These are phyloP conservation scores for Nansenia antarctica DNA, from an alignment of 2,113 vertebrate genomes.

Conservation along the genomic window DNA sequence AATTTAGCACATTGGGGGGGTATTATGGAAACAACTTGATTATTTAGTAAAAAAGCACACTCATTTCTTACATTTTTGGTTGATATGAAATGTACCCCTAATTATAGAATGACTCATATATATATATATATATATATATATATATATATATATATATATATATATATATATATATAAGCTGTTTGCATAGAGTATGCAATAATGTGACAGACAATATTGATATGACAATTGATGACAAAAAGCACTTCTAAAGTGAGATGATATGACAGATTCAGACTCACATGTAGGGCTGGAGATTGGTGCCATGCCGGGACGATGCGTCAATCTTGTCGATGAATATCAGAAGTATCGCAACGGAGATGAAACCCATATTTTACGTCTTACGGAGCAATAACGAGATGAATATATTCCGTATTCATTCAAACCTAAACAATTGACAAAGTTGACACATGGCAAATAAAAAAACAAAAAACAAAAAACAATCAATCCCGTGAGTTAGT, in stretches of 20 bases:
- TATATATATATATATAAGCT: no score
- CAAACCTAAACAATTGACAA: constrained; percentile 6
- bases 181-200: no score
- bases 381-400: neutral
- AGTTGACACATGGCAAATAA: neutral
- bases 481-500: neutral
- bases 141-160: no score
- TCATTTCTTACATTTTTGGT: no score
- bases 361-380: constrained; percentile 52
- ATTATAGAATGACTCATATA: no score
- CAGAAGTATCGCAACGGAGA: constrained; percentile 48
- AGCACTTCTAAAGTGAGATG: neutral
- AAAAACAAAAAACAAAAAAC: neutral
- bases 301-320: constrained; percentile 51
- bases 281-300: constrained; percentile 82
- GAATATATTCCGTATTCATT: constrained; percentile 1
- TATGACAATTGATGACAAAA: constrained; percentile 5
- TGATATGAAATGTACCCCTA: no score
- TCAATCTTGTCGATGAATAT: constrained; percentile 56
- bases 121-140: no score
- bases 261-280: constrained; percentile 75
- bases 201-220: no score
- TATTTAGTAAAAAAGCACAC: no score
- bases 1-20: no score
- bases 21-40: no score